These are phyloP conservation scores for Eilema sororculum DNA, from an alignment of 2,888 invertebrate species.

Conservation along the genomic window DNA sequence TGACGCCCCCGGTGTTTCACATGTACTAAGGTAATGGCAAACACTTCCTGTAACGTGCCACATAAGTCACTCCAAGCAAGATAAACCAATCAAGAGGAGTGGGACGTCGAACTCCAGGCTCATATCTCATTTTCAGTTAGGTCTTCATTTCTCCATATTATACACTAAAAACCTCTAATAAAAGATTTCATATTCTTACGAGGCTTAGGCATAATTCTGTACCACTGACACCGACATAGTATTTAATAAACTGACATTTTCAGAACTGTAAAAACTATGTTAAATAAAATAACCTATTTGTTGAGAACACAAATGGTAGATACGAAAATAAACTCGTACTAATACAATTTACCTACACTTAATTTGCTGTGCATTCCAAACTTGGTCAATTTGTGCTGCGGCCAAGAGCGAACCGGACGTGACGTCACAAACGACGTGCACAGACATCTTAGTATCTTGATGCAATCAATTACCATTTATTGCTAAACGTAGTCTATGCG, in stretches of 20 bases:
- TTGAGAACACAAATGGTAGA: not conserved
- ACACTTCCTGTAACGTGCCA: no score
- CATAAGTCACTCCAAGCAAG: no score
- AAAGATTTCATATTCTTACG: no score
- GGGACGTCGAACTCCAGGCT: no score
- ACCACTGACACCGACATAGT: not conserved
- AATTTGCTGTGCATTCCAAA: conserved; percentile 16
- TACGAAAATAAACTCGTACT: not conserved
- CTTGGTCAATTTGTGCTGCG: conserved; percentile 26
- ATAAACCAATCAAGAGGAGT: no score
- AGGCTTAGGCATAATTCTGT: no score
- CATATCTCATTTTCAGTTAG: no score
- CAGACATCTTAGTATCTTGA: conserved; percentile 56
- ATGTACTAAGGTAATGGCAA: no score
- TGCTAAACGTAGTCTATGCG: conserved; percentile 51
- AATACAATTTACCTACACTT: conserved; percentile 10
- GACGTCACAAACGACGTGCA: conserved; percentile 52
- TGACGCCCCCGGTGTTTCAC: no score
- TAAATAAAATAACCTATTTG: not conserved
- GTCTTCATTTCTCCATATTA: no score
- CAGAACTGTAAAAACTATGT: not conserved
- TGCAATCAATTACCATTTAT: conserved; percentile 61
- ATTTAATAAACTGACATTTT: not conserved
- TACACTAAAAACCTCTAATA: no score
- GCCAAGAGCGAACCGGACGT: conserved; percentile 48